Evolutionary conservation across 1,140 invertebrate species (phyloP).

Genomic region (Steinernema khuongi): DNA sequence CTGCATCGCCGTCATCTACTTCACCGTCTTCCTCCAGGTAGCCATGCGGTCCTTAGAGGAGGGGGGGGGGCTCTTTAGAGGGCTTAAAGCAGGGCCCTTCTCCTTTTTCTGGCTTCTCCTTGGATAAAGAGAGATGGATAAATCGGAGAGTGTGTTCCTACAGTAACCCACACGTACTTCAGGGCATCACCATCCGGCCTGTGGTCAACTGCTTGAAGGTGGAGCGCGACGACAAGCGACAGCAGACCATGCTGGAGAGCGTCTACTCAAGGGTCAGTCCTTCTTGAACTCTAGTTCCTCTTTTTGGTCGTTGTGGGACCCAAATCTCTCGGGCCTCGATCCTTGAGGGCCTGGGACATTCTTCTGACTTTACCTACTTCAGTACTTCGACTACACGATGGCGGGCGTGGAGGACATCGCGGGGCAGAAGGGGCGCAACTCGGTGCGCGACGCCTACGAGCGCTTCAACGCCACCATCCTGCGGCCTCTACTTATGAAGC

Average conservation of each 20-base stretch:
- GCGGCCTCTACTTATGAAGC: conserved; percentile 48
- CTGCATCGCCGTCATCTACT: conserved; percentile 63
- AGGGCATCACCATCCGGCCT: conserved; percentile 63
- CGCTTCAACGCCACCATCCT: conserved; percentile 53
- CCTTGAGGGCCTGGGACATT: neutral
- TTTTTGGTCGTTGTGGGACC: too few relatives aligned
- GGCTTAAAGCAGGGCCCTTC: too few relatives aligned
- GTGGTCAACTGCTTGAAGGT: conserved; percentile 62
- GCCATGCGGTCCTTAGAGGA: conserved; percentile 6
- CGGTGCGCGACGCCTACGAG: conserved; percentile 49
- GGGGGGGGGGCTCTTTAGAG: neutral
- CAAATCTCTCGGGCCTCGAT: conserved; percentile 7
- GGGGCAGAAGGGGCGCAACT: conserved; percentile 39
- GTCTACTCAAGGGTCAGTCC: conserved; percentile 40
- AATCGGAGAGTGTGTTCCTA: neutral
- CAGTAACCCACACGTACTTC: conserved; percentile 20
- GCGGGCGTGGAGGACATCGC: conserved; percentile 43
- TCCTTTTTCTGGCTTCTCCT: too few relatives aligned
- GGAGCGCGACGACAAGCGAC: conserved; percentile 53
- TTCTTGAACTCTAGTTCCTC: neutral
- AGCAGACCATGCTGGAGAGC: conserved; percentile 49
- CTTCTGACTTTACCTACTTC: conserved; percentile 26
- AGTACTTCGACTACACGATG: conserved; percentile 49
- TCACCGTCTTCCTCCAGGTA: conserved; percentile 64
- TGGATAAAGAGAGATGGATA: neutral